Base-by-base conservation (phyloP, 64 coral and sea anemone genomes). In the Catalaphyllia jardinei region DNA sequence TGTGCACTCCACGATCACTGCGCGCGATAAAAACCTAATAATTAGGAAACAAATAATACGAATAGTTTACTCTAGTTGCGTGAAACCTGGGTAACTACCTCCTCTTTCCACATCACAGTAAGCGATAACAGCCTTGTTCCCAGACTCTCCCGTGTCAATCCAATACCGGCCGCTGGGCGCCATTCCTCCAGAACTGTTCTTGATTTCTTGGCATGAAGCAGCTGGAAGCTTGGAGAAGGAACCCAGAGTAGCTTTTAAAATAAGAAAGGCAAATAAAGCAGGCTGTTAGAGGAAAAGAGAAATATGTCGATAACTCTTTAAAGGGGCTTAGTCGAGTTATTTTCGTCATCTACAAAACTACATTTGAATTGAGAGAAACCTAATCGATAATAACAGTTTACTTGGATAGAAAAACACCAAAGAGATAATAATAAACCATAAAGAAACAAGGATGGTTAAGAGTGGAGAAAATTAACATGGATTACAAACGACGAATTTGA, bases 31-130 rank as follows among this genome's bases (percentile, higher is more conserved):
- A 57, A 57, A 12, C 54, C 6, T 13, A 57, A 57, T 57, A 57
- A 57, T 57, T 19, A 67, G n/a, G 18, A 24, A 20, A 20, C 2
- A 62, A 62, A 62, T 62, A 67, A 67, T 20, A 67, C 19, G 20
- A 6, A 22, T 18, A 25, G 19, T 10, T 30, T 25, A 29, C 4
- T 57, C 54, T 67, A 19, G 8, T 25, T 22, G 7, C 2, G 5
- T 10, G 19, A 67, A 67, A 67, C 63, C 18, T n/a, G 33, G 1
- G 65, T 16, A 65, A 3, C 71, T 73, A 90, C 88, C 88, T 31
- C 14, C 88, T 6, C 3, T 90, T 16, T 77, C 33, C 88, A 90
- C 82, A 42, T 90, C 75, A 60, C 88, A 90, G 19, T 73, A 90
- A 80, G 64, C 78, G 20, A 9, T 50, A 20, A 31, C 7, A 17